Evolutionary conservation across 1,140 invertebrate species (phyloP).

Genomic region (Hesperophylax magnus): DNA sequence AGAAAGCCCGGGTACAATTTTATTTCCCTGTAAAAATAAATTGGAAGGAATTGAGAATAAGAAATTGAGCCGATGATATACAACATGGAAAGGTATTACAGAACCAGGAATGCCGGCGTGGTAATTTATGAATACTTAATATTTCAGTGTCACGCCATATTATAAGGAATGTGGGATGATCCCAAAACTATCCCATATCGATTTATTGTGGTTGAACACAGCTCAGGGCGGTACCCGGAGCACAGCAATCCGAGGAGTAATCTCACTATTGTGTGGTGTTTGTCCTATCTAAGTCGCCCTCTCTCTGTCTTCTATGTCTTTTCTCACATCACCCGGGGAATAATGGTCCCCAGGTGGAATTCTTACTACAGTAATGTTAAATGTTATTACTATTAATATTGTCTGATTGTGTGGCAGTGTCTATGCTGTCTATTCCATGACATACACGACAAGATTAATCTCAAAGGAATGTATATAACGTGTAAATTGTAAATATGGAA

Average conservation of each 20-base stretch:
- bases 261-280: too few species aligned
- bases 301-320: neutral
- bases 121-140: neutral
- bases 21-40: too few species aligned
- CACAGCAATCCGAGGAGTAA: neutral
- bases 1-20: too few species aligned
- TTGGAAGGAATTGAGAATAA: too few species aligned
- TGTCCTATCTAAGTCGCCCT: neutral
- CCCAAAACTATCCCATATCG: neutral
- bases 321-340: neutral
- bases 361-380: neutral
- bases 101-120: neutral
- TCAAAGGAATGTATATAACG: neutral
- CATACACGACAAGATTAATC: neutral
- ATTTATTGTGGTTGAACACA: neutral
- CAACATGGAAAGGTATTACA: neutral
- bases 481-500: too few species aligned
- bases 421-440: neutral
- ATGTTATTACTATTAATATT: neutral
- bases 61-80: too few species aligned
- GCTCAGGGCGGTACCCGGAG: neutral
- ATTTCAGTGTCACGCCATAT: neutral
- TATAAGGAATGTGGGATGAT: conserved; percentile 8
- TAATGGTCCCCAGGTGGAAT: conserved; percentile 15
- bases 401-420: neutral